Evolutionary conservation across 2,888 invertebrate genomes (phyloP).

Genomic region (Oscheius sp.): DNA sequence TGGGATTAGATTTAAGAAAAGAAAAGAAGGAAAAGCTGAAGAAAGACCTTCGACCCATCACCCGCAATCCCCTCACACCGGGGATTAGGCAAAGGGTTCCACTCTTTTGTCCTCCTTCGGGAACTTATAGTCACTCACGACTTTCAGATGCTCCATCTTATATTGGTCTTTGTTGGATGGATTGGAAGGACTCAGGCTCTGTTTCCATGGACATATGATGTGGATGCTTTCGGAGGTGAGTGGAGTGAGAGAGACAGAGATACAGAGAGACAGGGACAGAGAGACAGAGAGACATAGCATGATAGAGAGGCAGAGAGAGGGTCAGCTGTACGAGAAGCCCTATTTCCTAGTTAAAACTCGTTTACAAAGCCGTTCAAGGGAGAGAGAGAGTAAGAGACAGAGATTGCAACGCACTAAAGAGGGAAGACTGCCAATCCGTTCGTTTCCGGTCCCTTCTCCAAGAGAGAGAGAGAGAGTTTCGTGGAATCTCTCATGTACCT

Average conservation of each 20-base stretch:
- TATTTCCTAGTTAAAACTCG: no score
- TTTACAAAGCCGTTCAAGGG: background rate
- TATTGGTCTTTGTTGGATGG: slow-evolving; percentile 6
- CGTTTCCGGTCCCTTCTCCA: slow-evolving; percentile 1
- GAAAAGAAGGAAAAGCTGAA: background rate
- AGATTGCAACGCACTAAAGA: background rate
- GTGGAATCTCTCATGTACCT: slow-evolving; percentile 29
- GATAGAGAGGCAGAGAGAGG: background rate
- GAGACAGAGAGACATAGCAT: background rate
- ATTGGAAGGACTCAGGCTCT: background rate
- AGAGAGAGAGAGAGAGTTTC: background rate
- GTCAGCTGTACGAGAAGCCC: no score
- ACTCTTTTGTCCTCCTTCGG: background rate
- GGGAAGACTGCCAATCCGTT: slow-evolving; percentile 26
- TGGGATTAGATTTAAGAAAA: slow-evolving; percentile 9
- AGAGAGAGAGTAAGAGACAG: background rate
- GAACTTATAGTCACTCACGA: background rate
- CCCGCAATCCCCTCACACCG: slow-evolving; percentile 16
- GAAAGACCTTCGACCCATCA: slow-evolving; percentile 12
- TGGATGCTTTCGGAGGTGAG: slow-evolving; percentile 70
- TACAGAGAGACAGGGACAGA: background rate
- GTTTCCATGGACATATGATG: slow-evolving; percentile 70
- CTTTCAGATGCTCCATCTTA: slow-evolving; percentile 5
- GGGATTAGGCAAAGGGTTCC: slow-evolving; percentile 6
- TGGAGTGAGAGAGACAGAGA: slow-evolving; percentile 10